phyloP scores from a whole-genome alignment of 2,797 vertebrate genomes.

The Ammospiza maritima region DNA sequence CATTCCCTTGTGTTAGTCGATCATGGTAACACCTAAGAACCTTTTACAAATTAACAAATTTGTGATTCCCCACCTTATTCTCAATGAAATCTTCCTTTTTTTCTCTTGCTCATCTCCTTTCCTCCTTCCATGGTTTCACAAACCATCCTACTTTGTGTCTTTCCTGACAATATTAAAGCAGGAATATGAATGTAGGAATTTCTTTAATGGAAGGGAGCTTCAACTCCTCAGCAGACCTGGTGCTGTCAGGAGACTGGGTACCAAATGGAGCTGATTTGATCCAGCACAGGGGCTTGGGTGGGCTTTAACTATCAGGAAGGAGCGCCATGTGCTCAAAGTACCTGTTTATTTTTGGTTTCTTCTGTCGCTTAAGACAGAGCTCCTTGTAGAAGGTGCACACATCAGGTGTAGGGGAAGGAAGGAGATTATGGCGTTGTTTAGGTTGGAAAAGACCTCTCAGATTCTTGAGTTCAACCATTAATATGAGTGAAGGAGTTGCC shows the following conservation, averaged over 20 bases:
- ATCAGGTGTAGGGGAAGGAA: rapidly evolving
- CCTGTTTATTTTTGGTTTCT: neutral
- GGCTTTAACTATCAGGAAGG: neutral
- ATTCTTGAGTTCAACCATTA: rapidly evolving
- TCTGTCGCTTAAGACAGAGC: rapidly evolving
- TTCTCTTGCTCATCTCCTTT: rapidly evolving
- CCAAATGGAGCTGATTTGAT: neutral
- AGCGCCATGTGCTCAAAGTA: rapidly evolving
- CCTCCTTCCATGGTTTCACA: neutral
- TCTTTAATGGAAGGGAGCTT: neutral
- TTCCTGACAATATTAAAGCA: neutral
- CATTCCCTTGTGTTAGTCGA: too few species aligned
- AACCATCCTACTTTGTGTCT: neutral
- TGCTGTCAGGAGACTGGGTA: neutral
- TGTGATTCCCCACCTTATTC: neutral
- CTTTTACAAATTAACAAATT: neutral
- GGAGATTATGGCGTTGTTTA: rapidly evolving
- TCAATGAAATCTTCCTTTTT: neutral
- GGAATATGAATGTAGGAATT: neutral
- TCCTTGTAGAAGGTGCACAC: neutral
- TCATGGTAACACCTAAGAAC: neutral
- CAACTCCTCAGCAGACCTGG: neutral
- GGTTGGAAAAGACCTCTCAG: neutral
- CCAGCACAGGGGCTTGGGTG: neutral
- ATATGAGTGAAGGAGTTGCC: neutral